Conservation (phyloP, 2,888 invertebrate species). For the Eupithecia tripunctaria region DNA sequence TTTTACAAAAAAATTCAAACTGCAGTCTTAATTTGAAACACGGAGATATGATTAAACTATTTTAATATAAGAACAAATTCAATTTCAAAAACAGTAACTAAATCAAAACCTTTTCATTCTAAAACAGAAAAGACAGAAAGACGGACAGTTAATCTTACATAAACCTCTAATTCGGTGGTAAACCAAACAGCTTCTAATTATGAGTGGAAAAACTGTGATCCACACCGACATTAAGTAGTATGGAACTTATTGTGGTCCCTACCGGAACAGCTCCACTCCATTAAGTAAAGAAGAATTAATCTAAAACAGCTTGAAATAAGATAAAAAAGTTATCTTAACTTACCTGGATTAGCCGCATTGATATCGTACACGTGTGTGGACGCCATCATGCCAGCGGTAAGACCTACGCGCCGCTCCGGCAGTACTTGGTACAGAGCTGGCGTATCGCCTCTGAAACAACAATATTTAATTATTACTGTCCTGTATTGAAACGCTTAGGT, state of each 20-base stretch:
- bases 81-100: neutral
- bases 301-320: neutral
- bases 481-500: too few species aligned
- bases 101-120: neutral
- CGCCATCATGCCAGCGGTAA: conserved; percentile 98
- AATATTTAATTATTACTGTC: neutral
- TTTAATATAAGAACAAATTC: neutral
- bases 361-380: conserved; percentile 99
- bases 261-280: neutral
- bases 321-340: neutral
- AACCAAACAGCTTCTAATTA: neutral
- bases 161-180: neutral
- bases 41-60: neutral
- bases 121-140: neutral
- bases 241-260: neutral
- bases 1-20: too few species aligned
- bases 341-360: conserved; percentile 84
- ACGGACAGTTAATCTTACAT: neutral
- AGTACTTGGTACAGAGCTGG: conserved; percentile 97
- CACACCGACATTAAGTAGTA: too few species aligned
- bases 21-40: neutral
- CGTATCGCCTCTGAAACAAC: conserved; percentile 89
- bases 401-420: conserved; percentile 96
- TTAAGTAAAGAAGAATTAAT: neutral
- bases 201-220: neutral